phyloP scores from a whole-genome alignment of 2,797 vertebrate genomes.

The Acropternis orthonyx region DNA sequence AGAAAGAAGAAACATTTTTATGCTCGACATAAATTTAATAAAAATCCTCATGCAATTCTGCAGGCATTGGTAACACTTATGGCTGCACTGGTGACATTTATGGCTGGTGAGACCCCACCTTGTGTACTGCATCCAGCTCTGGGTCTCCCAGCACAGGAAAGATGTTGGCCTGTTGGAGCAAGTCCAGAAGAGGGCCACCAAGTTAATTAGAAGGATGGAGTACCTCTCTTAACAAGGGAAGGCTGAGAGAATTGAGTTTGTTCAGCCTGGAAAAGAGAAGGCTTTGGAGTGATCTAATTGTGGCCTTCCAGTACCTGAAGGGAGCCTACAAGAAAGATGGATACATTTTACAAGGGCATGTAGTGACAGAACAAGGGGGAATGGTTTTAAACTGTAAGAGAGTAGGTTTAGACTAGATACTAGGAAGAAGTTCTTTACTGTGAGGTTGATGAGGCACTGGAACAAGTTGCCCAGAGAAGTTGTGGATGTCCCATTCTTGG shows the following conservation, averaged over 20 bases:
- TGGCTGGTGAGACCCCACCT: neutral
- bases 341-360: neutral
- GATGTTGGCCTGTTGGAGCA: neutral
- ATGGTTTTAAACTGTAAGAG: neutral
- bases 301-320: neutral
- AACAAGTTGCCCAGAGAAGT: neutral
- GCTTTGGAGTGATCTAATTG: neutral
- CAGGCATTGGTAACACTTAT: neutral
- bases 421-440: neutral
- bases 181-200: neutral
- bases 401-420: neutral
- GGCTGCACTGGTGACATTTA: neutral
- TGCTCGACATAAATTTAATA: neutral
- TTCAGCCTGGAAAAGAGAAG: neutral
- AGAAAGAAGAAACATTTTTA: neutral
- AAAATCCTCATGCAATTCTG: neutral
- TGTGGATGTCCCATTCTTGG: neutral
- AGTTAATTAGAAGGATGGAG: neutral
- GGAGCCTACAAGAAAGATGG: neutral
- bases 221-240: neutral
- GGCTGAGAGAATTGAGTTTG: neutral
- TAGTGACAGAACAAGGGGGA: neutral
- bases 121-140: neutral
- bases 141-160: neutral
- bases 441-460: fast-evolving